Base-by-base conservation (phyloP, 2,888 invertebrate genomes). In the Diarsia dahlii region DNA sequence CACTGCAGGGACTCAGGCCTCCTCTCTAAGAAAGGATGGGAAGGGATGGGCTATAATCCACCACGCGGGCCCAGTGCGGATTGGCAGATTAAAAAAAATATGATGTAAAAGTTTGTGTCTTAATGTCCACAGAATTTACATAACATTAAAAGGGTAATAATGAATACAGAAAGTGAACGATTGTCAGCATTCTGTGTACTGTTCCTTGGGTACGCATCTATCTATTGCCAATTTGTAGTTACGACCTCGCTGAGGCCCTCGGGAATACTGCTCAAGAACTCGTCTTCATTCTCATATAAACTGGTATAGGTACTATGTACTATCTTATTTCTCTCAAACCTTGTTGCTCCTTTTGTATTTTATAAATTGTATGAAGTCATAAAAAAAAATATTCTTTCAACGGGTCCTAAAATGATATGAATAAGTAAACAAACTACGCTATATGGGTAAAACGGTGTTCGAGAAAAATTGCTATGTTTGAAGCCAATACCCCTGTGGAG, bases 181-280 rank as follows among this genome's bases (percentile, higher is more conserved):
- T 34, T 75, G 75, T 66, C 78, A 85, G 82, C 48, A 54, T 84
- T 83, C 45, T 72, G 52, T 76, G 50, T 39, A 70, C 45, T 50
- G 23, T 54, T 75, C 58, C 63, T 65, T 74, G 68, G 73, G 72
- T 68, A 76, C 79, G 72, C 81, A 69, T 77, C 72, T 68, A 68
- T 81, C 71, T 79, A 77, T 85, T 77, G 81, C 68, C 85, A 84
- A 84, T 85, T 86, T 85, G 78, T 86, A 81, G 87, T 86, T 84
- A 86, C 74, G 80, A 77, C 58, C 74, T 65, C 63, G 52, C 28
- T 28, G 52, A 56, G 70, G 66, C 82, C 72, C 78, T 34, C 56
- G 84, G 87, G 87, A 76, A 71, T 79, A 72, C 75, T 69, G 71
- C 58, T 76, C 76, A 58, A 71, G 67, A 80, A 76, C 65, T 78